phyloP scores from a whole-genome alignment of 1,140 invertebrate species.

The Lepidostoma basale region DNA sequence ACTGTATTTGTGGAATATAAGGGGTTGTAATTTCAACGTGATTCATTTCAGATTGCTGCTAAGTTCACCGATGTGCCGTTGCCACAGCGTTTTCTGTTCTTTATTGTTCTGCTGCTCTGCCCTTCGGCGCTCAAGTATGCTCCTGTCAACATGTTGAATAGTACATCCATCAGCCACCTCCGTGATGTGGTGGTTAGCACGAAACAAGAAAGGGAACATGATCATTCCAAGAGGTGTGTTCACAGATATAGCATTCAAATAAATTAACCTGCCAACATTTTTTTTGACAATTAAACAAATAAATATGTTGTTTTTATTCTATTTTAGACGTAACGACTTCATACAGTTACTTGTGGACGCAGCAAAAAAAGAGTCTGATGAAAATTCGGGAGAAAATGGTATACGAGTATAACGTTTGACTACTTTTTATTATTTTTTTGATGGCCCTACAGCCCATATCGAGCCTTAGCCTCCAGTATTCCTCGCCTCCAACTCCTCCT shows the following conservation, averaged over 20 bases:
- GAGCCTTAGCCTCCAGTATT: no score
- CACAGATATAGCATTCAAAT: background rate
- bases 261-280: background rate
- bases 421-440: no score
- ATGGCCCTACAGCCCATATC: no score
- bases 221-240: slow-evolving; percentile 22
- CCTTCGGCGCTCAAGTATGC: slow-evolving; percentile 24
- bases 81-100: slow-evolving; percentile 29
- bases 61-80: slow-evolving; percentile 50
- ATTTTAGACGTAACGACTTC: slow-evolving; percentile 52
- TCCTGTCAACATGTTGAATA: slow-evolving; percentile 47
- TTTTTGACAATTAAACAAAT: background rate
- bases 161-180: slow-evolving; percentile 46
- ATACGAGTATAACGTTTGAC: background rate
- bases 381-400: slow-evolving; percentile 46
- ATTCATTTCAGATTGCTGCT: slow-evolving; percentile 52
- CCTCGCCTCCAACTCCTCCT: no score
- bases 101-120: slow-evolving; percentile 30
- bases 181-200: slow-evolving; percentile 39
- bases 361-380: slow-evolving; percentile 49
- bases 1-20: no score
- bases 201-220: slow-evolving; percentile 26
- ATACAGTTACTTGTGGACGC: slow-evolving; percentile 54
- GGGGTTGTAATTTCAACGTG: background rate
- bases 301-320: no score